A percentile compares a stretch with the other conserved stretches of the same genome.
Evolutionary conservation across 2,113 vertebrate genomes (phyloP).

Genomic region (Alectura lathami): DNA sequence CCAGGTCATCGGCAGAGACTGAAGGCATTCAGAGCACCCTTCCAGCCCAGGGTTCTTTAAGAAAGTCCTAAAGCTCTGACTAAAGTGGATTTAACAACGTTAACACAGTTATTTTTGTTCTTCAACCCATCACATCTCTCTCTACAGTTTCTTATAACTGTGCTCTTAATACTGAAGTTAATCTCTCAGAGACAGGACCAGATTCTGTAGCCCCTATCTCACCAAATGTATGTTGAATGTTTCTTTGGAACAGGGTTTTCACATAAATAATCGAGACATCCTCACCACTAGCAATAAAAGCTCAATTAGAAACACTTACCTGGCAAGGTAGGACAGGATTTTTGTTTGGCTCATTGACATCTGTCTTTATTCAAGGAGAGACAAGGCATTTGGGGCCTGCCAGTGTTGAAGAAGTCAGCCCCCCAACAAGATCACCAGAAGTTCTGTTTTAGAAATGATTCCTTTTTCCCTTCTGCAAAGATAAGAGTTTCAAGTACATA

Average conservation of each 20-base stretch:
- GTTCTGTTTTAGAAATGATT: constrained; percentile 3
- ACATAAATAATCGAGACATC: not conserved
- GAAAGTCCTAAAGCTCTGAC: not conserved
- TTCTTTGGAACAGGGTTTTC: not conserved
- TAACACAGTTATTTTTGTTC: not conserved
- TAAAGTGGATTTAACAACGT: not conserved
- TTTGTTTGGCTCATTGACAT: not conserved
- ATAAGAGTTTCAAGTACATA: constrained; percentile 22
- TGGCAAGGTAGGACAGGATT: constrained; percentile 12
- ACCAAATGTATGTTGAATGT: not conserved
- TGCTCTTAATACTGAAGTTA: not conserved
- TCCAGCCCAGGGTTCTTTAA: not conserved
- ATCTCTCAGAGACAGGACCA: not conserved
- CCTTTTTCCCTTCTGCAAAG: constrained; percentile 1
- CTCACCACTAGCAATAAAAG: not conserved
- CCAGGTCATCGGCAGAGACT: not conserved
- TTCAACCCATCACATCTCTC: not conserved
- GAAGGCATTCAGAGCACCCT: not conserved
- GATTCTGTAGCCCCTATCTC: not conserved
- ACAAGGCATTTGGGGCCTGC: not conserved
- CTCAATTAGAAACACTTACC: not conserved
- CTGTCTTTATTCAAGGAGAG: not conserved
- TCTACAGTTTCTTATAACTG: not conserved
- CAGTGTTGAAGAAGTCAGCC: not conserved
- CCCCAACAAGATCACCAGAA: constrained; percentile 9